A percentile compares a stretch with the other conserved stretches of the same genome.
Conservation (phyloP, 2,888 invertebrate species). For the Noctuana brunneofusca region DNA sequence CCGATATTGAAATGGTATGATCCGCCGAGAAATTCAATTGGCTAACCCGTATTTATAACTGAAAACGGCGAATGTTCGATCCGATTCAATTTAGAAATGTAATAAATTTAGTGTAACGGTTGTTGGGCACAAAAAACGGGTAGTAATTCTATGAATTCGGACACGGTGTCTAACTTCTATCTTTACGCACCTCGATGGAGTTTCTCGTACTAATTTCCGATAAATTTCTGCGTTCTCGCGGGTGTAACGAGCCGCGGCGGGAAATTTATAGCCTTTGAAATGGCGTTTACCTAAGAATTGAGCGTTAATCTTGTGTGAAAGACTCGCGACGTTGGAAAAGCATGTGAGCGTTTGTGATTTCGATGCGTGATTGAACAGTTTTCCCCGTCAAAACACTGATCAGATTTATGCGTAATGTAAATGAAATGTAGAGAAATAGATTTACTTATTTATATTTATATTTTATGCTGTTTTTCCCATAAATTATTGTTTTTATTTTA, state of each 20-base stretch:
- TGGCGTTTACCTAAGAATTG: slow-evolving; percentile 76
- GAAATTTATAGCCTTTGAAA: slow-evolving; percentile 77
- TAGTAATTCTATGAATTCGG: slow-evolving; percentile 38
- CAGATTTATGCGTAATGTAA: slow-evolving; percentile 2
- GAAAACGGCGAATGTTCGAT: slow-evolving; percentile 31
- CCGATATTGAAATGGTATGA: slow-evolving; percentile 29
- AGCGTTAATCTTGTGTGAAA: slow-evolving; percentile 80
- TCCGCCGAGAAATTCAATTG: slow-evolving; percentile 29
- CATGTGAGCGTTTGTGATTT: slow-evolving; percentile 56
- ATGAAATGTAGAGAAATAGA: background rate
- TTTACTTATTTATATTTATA: background rate
- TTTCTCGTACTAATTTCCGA: slow-evolving; percentile 75
- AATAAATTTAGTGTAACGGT: slow-evolving; percentile 28
- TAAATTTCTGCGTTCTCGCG: slow-evolving; percentile 76
- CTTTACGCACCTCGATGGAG: slow-evolving; percentile 48
- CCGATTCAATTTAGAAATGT: slow-evolving; percentile 27
- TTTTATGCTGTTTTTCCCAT: no score
- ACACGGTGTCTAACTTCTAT: slow-evolving; percentile 41
- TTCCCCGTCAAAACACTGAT: slow-evolving; percentile 11
- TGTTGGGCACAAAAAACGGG: slow-evolving; percentile 28
- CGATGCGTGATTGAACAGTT: slow-evolving; percentile 42
- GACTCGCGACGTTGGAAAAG: slow-evolving; percentile 54
- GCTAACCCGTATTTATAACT: slow-evolving; percentile 29
- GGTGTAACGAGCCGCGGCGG: slow-evolving; percentile 68
- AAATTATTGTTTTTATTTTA: no score